These are phyloP conservation scores for Drosophila sulfurigaster DNA, from an alignment of 1,140 invertebrate genomes.

Conservation along the genomic window DNA sequence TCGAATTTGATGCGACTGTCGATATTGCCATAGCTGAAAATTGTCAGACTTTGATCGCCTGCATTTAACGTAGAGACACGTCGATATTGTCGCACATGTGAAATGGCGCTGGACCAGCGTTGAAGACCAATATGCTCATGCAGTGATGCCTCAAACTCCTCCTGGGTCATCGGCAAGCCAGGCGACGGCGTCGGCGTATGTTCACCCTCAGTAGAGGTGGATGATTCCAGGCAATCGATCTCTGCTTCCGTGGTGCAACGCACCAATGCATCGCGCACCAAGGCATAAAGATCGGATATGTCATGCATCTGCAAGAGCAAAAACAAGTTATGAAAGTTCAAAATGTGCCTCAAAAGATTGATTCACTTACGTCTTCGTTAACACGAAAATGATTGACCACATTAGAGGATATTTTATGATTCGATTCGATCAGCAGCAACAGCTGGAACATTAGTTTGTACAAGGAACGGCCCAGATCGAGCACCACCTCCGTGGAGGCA, in stretches of 20 bases:
- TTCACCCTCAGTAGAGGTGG: conserved; percentile 84
- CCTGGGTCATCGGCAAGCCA: conserved; percentile 77
- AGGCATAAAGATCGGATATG: conserved; percentile 82
- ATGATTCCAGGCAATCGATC: conserved; percentile 81
- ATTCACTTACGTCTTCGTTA: conserved; percentile 77
- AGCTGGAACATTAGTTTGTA: conserved; percentile 98
- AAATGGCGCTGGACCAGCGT: conserved; percentile 79
- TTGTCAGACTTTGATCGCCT: conserved; percentile 69
- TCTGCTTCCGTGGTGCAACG: conserved; percentile 79
- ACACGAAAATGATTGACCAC: conserved; percentile 85
- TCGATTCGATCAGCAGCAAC: conserved; percentile 94
- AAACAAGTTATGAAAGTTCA: background rate
- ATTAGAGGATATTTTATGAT: conserved; percentile 93
- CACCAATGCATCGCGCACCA: conserved; percentile 82
- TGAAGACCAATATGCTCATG: conserved; percentile 80
- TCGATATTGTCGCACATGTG: conserved; percentile 81
- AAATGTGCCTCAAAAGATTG: background rate
- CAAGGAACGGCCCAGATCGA: conserved; percentile 92
- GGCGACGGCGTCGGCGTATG: conserved; percentile 83
- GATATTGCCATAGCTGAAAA: conserved; percentile 68
- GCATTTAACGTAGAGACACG: conserved; percentile 69
- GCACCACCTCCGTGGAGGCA: conserved; percentile 86
- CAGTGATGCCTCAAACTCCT: conserved; percentile 75
- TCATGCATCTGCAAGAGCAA: conserved; percentile 71
- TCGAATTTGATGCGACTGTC: conserved; percentile 80